These are phyloP conservation scores for Microctenopoma stevenorrisi DNA, from an alignment of 2,797 vertebrate genomes.

Conservation along the genomic window DNA sequence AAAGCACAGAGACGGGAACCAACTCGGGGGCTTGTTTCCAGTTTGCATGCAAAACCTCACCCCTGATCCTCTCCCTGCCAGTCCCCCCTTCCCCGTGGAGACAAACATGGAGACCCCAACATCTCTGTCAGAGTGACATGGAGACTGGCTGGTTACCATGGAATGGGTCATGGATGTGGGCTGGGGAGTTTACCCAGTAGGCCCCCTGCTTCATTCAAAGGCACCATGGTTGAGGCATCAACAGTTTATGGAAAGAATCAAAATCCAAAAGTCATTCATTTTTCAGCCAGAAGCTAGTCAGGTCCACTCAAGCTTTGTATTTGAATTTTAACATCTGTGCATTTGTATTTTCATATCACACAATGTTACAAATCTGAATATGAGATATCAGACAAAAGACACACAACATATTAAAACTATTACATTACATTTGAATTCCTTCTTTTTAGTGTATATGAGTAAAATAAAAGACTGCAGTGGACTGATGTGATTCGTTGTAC, in stretches of 20 bases:
- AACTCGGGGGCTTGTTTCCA: constrained; percentile 31
- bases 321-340: not conserved
- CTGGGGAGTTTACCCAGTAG: constrained; percentile 54
- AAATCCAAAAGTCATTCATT: constrained; percentile 34
- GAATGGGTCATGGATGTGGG: constrained; percentile 69
- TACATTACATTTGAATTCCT: too few species aligned
- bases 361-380: too few species aligned
- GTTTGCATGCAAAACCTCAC: constrained; percentile 66
- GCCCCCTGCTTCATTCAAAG: constrained; percentile 59
- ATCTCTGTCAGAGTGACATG: constrained; percentile 54
- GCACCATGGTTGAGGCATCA: constrained; percentile 28
- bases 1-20: constrained; percentile 35
- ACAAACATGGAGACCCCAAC: constrained; percentile 39
- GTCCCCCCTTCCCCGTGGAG: constrained; percentile 1
- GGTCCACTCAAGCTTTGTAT: not conserved
- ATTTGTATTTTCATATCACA: too few species aligned
- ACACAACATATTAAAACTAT: too few species aligned
- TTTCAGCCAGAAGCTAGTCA: not conserved
- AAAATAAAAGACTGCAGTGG: constrained; percentile 38
- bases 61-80: constrained; percentile 24
- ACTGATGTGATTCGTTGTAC: constrained; percentile 46
- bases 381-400: not conserved
- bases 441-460: too few species aligned
- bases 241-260: constrained; percentile 38
- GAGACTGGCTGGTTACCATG: constrained; percentile 71